phyloP scores from a whole-genome alignment of 2,113 vertebrate genomes.

The Cyanoramphus novaezelandiae region DNA sequence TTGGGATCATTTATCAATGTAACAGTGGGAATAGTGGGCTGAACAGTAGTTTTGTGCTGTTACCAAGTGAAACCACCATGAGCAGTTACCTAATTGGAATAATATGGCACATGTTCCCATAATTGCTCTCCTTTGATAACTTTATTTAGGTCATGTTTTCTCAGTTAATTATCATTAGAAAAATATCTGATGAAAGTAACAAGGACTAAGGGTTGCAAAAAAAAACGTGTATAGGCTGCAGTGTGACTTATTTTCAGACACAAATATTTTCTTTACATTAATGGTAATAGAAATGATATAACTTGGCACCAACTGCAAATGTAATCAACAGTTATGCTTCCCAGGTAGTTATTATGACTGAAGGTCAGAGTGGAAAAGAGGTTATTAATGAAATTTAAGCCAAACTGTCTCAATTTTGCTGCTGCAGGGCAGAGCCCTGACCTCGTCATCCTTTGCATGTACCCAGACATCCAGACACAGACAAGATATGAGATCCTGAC shows the following conservation, averaged over 20 bases:
- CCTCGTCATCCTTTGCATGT: background rate
- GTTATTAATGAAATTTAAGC: slow-evolving; percentile 53
- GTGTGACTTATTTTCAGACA: slow-evolving; percentile 72
- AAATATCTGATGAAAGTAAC: slow-evolving; percentile 67
- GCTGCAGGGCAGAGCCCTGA: slow-evolving; percentile 26
- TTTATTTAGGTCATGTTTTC: slow-evolving; percentile 75
- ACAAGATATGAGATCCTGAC: background rate
- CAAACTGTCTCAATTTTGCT: slow-evolving; percentile 2
- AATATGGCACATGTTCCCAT: slow-evolving; percentile 74
- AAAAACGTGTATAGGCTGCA: slow-evolving; percentile 64
- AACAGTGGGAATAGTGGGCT: slow-evolving; percentile 73
- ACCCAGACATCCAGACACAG: background rate
- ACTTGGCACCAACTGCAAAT: slow-evolving; percentile 78
- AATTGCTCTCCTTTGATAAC: slow-evolving; percentile 75
- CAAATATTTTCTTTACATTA: slow-evolving; percentile 88
- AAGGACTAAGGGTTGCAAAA: slow-evolving; percentile 40
- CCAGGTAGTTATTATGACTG: slow-evolving; percentile 64
- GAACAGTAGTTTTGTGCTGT: slow-evolving; percentile 78
- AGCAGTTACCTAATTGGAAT: slow-evolving; percentile 79
- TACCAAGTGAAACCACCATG: slow-evolving; percentile 70
- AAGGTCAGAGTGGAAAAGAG: slow-evolving; percentile 66
- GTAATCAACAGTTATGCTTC: slow-evolving; percentile 81
- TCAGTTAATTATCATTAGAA: slow-evolving; percentile 77
- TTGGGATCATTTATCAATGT: slow-evolving; percentile 82
- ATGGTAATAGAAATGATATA: slow-evolving; percentile 80